Evolutionary conservation across 1,140 invertebrate genomes (phyloP).

Genomic region (Delia radicum): DNA sequence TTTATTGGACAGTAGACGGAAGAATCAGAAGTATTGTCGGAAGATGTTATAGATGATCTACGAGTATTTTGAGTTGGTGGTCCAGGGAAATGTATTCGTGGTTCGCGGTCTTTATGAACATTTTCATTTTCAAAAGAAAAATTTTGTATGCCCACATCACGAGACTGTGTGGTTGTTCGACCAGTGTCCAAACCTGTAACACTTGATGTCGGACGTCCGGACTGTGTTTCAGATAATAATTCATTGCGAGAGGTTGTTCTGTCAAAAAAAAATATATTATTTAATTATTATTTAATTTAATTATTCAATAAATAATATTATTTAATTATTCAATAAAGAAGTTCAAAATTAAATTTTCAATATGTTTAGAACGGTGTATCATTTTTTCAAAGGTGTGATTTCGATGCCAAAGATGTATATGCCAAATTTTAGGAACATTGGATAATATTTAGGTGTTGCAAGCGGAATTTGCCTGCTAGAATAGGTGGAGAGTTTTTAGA

Average conservation of each 20-base stretch:
- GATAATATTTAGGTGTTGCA: too few species aligned
- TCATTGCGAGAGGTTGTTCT: conserved; percentile 49
- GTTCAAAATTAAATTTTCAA: too few species aligned
- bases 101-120: neutral
- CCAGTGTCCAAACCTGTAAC: conserved; percentile 36
- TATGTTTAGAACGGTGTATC: too few species aligned
- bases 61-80: conserved; percentile 35
- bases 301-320: too few species aligned
- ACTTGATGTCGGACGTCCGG: conserved; percentile 41
- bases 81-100: conserved; percentile 44
- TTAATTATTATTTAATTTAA: too few species aligned
- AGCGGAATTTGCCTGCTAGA: too few species aligned
- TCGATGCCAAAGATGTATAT: too few species aligned
- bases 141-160: conserved; percentile 44
- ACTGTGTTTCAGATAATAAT: conserved; percentile 45
- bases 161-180: conserved; percentile 36
- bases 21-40: conserved; percentile 53
- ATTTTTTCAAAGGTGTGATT: too few species aligned
- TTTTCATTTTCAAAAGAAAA: conserved; percentile 44
- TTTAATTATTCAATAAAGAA: too few species aligned
- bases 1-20: conserved; percentile 54
- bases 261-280: neutral
- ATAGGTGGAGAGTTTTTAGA: too few species aligned
- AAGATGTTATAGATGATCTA: conserved; percentile 45
- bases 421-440: too few species aligned